Base-by-base conservation (phyloP, 2,888 invertebrate genomes). In the Mantis religiosa region DNA sequence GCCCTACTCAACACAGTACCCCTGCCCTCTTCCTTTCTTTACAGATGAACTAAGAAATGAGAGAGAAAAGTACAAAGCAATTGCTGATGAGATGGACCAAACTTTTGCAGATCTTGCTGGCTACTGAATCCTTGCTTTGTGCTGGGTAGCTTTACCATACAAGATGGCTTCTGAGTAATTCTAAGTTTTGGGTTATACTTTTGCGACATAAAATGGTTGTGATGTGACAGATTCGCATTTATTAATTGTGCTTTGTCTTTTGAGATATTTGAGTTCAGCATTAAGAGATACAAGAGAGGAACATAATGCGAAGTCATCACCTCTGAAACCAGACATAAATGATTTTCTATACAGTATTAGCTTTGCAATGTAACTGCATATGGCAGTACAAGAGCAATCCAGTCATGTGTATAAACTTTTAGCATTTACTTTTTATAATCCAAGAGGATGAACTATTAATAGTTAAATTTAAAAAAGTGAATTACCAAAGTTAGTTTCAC, bases 11-110 rank as follows among this genome's bases (percentile, higher is more conserved):
- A 20, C 15, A 71, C 28, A 27, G 41, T 15, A 12, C 20, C 41
- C n/a, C 54, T 71, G 54, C 20, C 54, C 54, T 71, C 54, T 88
- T 82, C n/a, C 47, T 86, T 85, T 54, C 92, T 93, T 95, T 95
- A 91, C 96, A 98, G 98, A 98, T 94, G 97, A 98, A 93, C 95
- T 98, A 93, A 94, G 97, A 91, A 96, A 96, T 94, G 98, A 98
- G 93, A 98, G 98, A 95, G 98, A 98, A 95, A 98, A 98, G 95
- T 99, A 98, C 96, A 99, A 99, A 95, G 96, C 97, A 91, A 99
- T 99, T 94, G 98, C 98, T 92, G 98, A 99, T 93, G 99, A 99
- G 94, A 96, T 99, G 96, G 99, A 99, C 94, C 96, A 97, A 93
- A 98, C 98, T 90, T 98, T 98, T 94, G 98, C 98, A 91, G 99